A percentile compares a stretch with the other conserved stretches of the same genome.
Evolutionary conservation across 35 echinoderm and acorn worm species (phyloP).

Genomic region (Acanthaster planci): DNA sequence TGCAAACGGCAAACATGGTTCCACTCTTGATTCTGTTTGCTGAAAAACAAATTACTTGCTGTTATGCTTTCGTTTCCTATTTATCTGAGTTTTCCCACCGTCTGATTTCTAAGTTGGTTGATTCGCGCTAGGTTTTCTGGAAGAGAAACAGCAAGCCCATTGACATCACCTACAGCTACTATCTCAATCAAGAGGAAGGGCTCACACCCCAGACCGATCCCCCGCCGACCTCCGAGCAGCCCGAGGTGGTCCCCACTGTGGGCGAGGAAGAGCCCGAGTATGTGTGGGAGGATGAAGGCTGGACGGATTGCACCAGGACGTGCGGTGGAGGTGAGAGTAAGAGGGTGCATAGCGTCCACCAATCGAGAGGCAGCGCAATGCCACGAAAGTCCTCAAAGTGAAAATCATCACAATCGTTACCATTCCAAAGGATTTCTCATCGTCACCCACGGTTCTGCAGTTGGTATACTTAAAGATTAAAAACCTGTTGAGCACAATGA

Average conservation of each 20-base stretch:
- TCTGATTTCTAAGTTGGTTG: no score
- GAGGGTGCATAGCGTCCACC: no score
- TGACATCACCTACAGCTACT: constrained; percentile 34
- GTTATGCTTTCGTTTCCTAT: neutral
- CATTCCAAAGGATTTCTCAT: no score
- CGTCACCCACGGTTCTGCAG: no score
- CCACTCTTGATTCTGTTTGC: no score
- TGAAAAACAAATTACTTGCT: neutral
- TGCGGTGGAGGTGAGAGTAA: constrained; percentile 18
- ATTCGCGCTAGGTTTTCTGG: constrained; percentile 48
- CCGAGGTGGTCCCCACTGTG: neutral
- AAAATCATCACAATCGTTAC: no score
- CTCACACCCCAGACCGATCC: neutral
- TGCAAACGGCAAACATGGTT: no score
- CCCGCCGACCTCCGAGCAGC: neutral
- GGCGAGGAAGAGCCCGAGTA: neutral
- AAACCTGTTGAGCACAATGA: no score
- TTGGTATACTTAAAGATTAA: no score
- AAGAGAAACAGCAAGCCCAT: constrained; percentile 15
- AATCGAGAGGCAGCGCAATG: no score
- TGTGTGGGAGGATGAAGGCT: constrained; percentile 33
- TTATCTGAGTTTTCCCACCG: neutral
- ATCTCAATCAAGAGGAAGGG: neutral
- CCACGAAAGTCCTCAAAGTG: no score
- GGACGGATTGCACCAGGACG: constrained; percentile 18